These are phyloP conservation scores for Ptiloglossa arizonensis DNA, from an alignment of 1,140 invertebrate genomes.

Conservation along the genomic window DNA sequence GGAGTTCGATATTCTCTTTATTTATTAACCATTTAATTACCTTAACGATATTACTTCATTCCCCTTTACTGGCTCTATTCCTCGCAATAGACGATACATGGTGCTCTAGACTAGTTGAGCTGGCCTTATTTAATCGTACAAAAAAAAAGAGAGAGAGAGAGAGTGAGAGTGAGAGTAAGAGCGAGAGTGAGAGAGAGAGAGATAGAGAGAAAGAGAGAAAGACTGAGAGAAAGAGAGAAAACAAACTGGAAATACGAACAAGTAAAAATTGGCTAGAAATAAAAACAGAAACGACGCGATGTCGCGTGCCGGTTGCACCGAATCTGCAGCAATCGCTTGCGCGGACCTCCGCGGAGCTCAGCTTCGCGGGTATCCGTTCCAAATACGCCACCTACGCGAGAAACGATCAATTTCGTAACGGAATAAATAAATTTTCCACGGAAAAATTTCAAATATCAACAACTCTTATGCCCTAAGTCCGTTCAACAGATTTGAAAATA, in stretches of 20 bases:
- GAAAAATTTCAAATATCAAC: constrained; percentile 16
- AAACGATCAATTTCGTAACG: neutral
- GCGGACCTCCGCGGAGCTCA: neutral
- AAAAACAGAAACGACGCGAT: constrained; percentile 64
- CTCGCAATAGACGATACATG: constrained; percentile 72
- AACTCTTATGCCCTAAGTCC: neutral
- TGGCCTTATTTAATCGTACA: constrained; percentile 74
- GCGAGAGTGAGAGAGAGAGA: constrained; percentile 32
- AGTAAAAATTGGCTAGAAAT: constrained; percentile 75
- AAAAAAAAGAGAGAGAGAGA: constrained; percentile 32
- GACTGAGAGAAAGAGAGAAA: constrained; percentile 59
- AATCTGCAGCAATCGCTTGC: constrained; percentile 71
- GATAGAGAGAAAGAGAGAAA: constrained; percentile 38
- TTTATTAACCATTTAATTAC: constrained; percentile 61
- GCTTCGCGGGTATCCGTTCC: neutral
- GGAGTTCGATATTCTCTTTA: constrained; percentile 78
- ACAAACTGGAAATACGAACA: constrained; percentile 75
- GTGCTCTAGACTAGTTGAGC: constrained; percentile 83
- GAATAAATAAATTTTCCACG: constrained; percentile 26
- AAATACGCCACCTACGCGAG: neutral
- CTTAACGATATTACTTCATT: constrained; percentile 59
- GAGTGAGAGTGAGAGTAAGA: constrained; percentile 46
- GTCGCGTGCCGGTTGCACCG: constrained; percentile 59
- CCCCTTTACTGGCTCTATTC: constrained; percentile 75
- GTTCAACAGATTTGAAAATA: constrained; percentile 1